Evolutionary conservation across 1,140 invertebrate genomes (phyloP).

Genomic region (Magallana angulata): DNA sequence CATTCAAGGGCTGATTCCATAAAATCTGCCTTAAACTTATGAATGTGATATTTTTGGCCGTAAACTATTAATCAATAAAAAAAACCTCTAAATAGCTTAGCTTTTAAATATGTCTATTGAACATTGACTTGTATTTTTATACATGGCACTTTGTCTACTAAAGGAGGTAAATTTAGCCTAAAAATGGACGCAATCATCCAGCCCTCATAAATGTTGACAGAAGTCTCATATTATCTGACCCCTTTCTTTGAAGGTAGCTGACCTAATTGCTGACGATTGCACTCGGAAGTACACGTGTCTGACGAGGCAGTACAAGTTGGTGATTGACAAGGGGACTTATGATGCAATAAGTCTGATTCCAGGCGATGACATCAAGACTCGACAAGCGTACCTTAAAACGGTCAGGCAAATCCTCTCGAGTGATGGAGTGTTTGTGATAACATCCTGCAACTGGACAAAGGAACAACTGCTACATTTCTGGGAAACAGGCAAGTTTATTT

Average conservation of each 20-base stretch:
- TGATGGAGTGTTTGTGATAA: slow-evolving; percentile 88
- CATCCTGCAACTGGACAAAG: slow-evolving; percentile 97
- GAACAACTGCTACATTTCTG: slow-evolving; percentile 89
- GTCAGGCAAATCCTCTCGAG: slow-evolving; percentile 83
- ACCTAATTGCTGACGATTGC: slow-evolving; percentile 60
- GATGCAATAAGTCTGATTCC: slow-evolving; percentile 92
- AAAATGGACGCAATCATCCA: no score
- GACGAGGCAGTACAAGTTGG: slow-evolving; percentile 68
- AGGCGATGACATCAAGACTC: slow-evolving; percentile 83
- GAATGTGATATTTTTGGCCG: no score
- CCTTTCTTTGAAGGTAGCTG: slow-evolving; percentile 60
- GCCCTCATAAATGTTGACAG: no score
- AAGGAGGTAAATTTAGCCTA: no score
- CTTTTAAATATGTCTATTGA: no score
- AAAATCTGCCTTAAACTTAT: no score
- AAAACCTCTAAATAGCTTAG: no score
- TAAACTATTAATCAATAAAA: no score
- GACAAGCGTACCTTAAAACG: slow-evolving; percentile 86
- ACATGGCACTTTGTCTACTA: no score
- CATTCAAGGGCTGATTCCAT: no score
- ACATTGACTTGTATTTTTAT: no score
- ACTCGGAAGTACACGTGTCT: slow-evolving; percentile 58
- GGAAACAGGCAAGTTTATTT: slow-evolving; percentile 74
- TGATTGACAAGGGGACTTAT: slow-evolving; percentile 95
- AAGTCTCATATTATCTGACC: no score